A percentile compares a stretch with the other conserved stretches of the same genome.
Evolutionary conservation across 2,797 vertebrate genomes (phyloP).

Genomic region (Poeciliopsis turneri): DNA sequence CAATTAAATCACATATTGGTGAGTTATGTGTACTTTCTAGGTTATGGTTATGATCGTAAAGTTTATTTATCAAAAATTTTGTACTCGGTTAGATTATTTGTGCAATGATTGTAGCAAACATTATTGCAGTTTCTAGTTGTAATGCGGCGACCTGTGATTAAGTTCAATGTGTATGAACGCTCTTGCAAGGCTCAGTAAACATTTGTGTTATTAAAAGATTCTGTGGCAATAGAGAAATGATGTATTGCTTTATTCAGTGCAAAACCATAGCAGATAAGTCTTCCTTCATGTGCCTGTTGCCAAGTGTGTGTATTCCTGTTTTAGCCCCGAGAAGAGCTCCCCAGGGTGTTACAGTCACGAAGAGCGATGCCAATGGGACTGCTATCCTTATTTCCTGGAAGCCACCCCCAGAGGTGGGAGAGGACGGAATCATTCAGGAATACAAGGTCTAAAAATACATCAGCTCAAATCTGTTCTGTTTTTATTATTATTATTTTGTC

Average conservation of each 20-base stretch:
- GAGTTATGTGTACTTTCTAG: neutral
- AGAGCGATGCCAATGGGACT: conserved; percentile 91
- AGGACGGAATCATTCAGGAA: conserved; percentile 92
- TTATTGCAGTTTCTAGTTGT: neutral
- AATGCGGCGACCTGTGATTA: neutral
- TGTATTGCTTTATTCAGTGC: neutral
- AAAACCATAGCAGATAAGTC: neutral
- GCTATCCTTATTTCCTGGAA: conserved; percentile 94
- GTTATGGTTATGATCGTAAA: neutral
- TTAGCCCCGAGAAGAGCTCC: conserved; percentile 92
- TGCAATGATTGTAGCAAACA: neutral
- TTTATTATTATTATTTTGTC: conserved; percentile 25
- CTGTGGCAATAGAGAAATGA: neutral
- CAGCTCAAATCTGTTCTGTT: conserved; percentile 19
- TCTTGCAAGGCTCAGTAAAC: neutral
- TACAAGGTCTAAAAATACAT: conserved; percentile 87
- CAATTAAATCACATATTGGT: neutral
- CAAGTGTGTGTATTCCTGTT: conserved; percentile 46
- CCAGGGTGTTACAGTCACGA: conserved; percentile 90
- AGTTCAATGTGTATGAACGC: neutral
- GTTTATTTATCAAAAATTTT: neutral
- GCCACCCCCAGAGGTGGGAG: conserved; percentile 88
- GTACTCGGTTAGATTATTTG: neutral
- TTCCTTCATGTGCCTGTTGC: conserved; percentile 11
- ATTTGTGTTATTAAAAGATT: neutral